phyloP scores from a whole-genome alignment of 2,113 vertebrate species.

The human region DNA sequence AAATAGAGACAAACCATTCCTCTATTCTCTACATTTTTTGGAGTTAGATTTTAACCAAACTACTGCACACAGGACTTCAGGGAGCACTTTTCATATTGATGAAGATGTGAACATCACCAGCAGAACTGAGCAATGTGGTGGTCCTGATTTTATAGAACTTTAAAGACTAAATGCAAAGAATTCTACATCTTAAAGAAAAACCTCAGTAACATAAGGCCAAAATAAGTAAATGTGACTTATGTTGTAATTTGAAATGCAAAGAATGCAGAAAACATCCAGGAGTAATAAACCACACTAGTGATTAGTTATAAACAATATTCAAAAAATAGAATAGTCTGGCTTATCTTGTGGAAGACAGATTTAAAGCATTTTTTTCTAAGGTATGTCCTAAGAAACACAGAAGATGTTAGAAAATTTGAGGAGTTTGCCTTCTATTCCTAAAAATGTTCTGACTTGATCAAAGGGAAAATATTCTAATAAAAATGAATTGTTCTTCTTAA shows the following conservation, averaged over 20 bases:
- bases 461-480: neutral
- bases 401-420: slow-evolving; percentile 20
- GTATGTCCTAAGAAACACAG: neutral
- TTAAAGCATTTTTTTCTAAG: neutral
- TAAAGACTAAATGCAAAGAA: neutral
- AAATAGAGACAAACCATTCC: neutral
- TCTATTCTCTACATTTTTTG: neutral
- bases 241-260: slow-evolving; percentile 23
- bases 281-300: neutral
- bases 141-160: neutral
- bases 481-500: neutral
- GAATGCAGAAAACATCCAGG: neutral
- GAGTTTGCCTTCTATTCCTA: slow-evolving; percentile 3
- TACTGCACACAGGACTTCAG: neutral
- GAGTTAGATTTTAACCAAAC: neutral
- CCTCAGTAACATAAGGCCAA: neutral
- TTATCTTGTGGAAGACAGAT: slow-evolving; percentile 10
- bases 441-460: slow-evolving; percentile 26
- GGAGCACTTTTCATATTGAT: neutral
- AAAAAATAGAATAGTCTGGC: slow-evolving; percentile 33
- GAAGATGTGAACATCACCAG: neutral
- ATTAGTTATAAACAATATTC: slow-evolving; percentile 6
- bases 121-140: neutral
- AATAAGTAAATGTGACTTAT: slow-evolving; percentile 31
- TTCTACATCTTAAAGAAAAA: neutral